Evolutionary conservation across 2,888 invertebrate genomes (phyloP).

Genomic region (Chalcis sispes): DNA sequence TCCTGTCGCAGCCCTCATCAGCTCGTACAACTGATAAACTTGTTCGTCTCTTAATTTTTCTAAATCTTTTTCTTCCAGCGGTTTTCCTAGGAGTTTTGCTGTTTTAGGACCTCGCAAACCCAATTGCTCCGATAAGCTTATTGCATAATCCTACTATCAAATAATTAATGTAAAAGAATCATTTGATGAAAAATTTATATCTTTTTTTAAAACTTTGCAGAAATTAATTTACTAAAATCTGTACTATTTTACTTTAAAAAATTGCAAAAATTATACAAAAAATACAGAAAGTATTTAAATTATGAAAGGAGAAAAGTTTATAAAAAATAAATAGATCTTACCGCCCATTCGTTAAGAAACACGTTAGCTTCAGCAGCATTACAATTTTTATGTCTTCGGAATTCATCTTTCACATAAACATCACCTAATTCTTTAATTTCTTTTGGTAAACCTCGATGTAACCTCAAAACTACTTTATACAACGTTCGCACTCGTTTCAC

Average conservation of each 20-base stretch:
- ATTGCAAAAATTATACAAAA: neutral
- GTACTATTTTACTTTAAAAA: neutral
- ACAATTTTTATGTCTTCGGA: constrained; percentile 88
- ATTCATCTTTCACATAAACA: constrained; percentile 89
- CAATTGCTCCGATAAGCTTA: constrained; percentile 85
- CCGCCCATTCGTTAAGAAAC: constrained; percentile 94
- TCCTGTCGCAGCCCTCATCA: constrained; percentile 84
- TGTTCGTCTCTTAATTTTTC: constrained; percentile 89
- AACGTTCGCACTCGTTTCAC: constrained; percentile 82
- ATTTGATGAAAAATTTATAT: neutral
- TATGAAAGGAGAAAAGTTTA: neutral
- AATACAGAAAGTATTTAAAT: neutral
- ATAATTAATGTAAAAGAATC: constrained; percentile 22
- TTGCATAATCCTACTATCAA: constrained; percentile 84
- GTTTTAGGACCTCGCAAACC: constrained; percentile 81
- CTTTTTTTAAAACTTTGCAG: neutral
- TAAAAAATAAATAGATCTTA: constrained; percentile 73
- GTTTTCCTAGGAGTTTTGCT: constrained; percentile 80
- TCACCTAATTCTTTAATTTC: constrained; percentile 85
- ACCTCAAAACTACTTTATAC: constrained; percentile 87
- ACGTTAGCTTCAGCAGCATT: constrained; percentile 82
- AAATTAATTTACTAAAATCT: neutral
- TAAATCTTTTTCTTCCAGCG: constrained; percentile 80
- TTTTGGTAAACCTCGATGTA: constrained; percentile 86
- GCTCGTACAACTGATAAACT: constrained; percentile 88